phyloP scores from a whole-genome alignment of 2,797 vertebrate genomes.

The Thunnus albacares region DNA sequence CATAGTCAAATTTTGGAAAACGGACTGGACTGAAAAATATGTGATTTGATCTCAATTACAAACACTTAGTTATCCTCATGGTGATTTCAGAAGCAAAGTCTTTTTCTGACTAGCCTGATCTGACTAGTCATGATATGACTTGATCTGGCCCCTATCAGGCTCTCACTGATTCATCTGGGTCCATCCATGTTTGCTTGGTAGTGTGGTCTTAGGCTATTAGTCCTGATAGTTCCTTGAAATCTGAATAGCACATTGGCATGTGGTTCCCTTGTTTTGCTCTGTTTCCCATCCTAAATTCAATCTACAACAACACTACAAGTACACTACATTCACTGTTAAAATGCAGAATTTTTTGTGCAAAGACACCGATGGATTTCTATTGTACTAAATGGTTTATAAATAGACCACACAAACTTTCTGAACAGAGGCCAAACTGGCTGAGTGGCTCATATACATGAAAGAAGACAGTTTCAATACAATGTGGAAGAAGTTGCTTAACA shows the following conservation, averaged over 20 bases:
- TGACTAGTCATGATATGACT: too few species aligned
- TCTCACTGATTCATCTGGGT: too few species aligned
- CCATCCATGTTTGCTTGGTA: too few species aligned
- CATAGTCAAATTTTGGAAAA: too few species aligned
- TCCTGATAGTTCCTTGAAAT: not conserved
- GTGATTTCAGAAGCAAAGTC: too few species aligned
- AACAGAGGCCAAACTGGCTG: conserved; percentile 18
- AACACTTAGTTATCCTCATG: too few species aligned
- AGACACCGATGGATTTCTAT: not conserved
- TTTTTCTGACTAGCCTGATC: too few species aligned
- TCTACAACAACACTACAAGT: not conserved
- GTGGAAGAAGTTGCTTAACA: conserved; percentile 18
- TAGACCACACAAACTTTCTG: conserved; percentile 13
- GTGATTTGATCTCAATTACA: too few species aligned
- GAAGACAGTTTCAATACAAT: conserved; percentile 16
- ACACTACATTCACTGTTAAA: conserved; percentile 10
- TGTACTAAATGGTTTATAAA: conserved; percentile 9
- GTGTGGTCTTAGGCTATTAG: not conserved
- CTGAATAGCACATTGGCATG: not conserved
- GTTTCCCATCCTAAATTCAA: not conserved
- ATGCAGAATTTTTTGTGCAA: not conserved
- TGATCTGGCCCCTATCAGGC: too few species aligned
- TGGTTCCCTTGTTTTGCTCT: not conserved
- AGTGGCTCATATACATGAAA: conserved; percentile 41
- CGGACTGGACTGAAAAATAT: too few species aligned